phyloP scores from a whole-genome alignment of 2,113 vertebrate species.

The Peromyscus californicus region DNA sequence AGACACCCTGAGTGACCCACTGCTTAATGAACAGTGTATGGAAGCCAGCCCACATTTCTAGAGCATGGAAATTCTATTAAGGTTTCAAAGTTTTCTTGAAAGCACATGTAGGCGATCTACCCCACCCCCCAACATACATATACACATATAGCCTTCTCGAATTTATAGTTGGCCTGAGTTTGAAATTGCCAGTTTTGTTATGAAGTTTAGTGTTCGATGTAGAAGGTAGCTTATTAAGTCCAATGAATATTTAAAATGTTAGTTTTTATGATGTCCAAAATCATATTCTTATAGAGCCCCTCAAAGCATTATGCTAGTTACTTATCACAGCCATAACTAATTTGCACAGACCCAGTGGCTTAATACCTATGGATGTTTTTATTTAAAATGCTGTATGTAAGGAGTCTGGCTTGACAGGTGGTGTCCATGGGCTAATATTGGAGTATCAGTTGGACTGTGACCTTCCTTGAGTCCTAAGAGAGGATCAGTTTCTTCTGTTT shows the following conservation, averaged over 20 bases:
- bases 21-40: background rate
- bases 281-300: background rate
- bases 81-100: background rate
- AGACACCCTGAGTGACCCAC: background rate
- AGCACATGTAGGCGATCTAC: background rate
- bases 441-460: background rate
- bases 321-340: background rate
- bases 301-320: background rate
- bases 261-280: background rate
- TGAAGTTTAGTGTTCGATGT: background rate
- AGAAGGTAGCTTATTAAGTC: slow-evolving; percentile 33
- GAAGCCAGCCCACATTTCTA: background rate
- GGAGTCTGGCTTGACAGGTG: background rate
- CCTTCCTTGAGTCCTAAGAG: background rate
- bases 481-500: background rate
- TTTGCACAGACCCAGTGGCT: too few species aligned
- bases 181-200: slow-evolving; percentile 30
- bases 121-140: background rate
- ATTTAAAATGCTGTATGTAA: background rate
- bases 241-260: background rate
- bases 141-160: too few species aligned
- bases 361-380: background rate
- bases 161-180: background rate
- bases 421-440: background rate
- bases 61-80: slow-evolving; percentile 9